Base-by-base conservation (phyloP, 2,113 vertebrate species). In the Bujurquina vittata region DNA sequence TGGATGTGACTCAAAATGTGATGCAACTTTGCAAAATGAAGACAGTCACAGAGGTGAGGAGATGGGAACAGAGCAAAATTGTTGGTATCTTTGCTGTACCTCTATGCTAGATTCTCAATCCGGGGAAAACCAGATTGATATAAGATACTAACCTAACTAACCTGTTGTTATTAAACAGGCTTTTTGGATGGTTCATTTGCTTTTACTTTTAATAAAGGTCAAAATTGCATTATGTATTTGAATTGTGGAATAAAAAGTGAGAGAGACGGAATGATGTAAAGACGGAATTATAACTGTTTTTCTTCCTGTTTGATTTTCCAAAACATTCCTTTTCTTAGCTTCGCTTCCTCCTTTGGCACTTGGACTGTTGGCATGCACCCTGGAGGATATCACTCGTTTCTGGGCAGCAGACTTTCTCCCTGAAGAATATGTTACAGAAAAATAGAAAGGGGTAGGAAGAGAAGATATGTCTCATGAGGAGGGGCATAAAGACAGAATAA, bases 291-390 rank as follows among this genome's bases (percentile, higher is more conserved):
- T 26, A 84, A 43, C 18, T 22, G 73, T 31, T 86, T 88, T 84
- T 79, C 77, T 56, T 88, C 46, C 74, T 78, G 74, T 85, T 77
- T 55, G 57, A 84, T 72, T 46, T 88, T 84, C 77, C 52, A 55
- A 88, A 88, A 73, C 92, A 81, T 91, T 90, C 89, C 84, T 80
- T 49, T 63, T 84, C 58, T 80, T 46, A 58, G 55, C 37, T 65
- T 76, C 56, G 22, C 18, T 49, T 69, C 54, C 81, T 82, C 29
- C 55, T 89, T 61, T 59, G 67, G 83, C 81, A 55, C 14, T 10
- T 60, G 59, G 75, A 62, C 57, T 29, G 37, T 40, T 89, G 82
- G 73, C 75, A 43, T 61, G 65, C 49, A 31, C 75, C 59, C 80
- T 75, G 69, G 49, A 73, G 72, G 65, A 26, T 79, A 33, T 83